Evolutionary conservation across 2,797 vertebrate genomes (phyloP), one percentile per base, ranked within the genome.

Genomic region (Megaceryle alcyon): DNA sequence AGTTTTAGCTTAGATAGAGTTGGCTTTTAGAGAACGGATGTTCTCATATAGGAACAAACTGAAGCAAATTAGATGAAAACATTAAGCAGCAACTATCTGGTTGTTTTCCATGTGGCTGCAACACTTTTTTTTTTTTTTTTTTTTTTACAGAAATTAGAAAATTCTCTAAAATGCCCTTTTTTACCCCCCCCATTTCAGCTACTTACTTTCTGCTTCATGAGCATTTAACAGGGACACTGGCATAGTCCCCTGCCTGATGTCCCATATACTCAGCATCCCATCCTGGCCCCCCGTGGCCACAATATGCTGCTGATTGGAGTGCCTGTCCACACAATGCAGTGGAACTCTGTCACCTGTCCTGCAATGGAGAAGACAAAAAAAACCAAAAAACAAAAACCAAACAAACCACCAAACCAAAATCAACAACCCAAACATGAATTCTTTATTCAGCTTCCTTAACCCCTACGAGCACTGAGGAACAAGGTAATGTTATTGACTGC

Each of bases 191-290:
- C 20, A n/a, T 75, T 77, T 69, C 26, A 89, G 44, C 44, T 54
- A 97, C 99, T 98, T 98, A 99, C 99, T 99, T 98, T 99, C 99
- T 94, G 99, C 99, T 91, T 99, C 98, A 85, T 99, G 99, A 37
- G 99, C 99, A 94, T 99, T 99, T 96, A 99, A 98, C 31, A 99
- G 98, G 20, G 99, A 99, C 90, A 99, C 98, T 25, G 99, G 99
- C 85, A 98, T 96, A 65, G 94, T 98, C 81, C 99, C 98, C 91
- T 99, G 99, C 96, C 99, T 98, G 80, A 99, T 99, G 72, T 99
- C 99, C 99, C 99, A 99, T 91, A 99, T 98, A 92, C 99, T 99
- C 88, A 99, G 97, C 99, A 99, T 99, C 81, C 99, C 99, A 37
- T 99, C 99, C 97, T 99, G 99, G 76, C 99, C 99, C 25, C 99